These are phyloP conservation scores for Sebastes iracundus DNA, from an alignment of 2,797 vertebrate genomes.

Conservation along the genomic window DNA sequence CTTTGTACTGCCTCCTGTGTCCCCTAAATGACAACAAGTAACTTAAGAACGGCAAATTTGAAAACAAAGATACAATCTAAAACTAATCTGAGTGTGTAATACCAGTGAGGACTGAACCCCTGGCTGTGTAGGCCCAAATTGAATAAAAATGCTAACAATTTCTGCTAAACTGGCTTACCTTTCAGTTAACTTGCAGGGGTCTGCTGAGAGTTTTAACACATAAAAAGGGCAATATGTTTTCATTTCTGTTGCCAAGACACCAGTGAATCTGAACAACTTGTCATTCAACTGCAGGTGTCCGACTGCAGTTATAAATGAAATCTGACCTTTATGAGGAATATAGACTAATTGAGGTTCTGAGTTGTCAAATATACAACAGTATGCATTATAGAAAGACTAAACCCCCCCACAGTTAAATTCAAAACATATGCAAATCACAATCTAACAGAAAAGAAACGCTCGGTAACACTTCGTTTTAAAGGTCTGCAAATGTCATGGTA, in stretches of 20 bases:
- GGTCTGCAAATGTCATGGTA: no score
- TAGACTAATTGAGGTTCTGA: not conserved
- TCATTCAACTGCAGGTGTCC: not conserved
- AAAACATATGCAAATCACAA: not conserved
- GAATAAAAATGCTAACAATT: not conserved
- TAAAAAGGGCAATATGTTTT: not conserved
- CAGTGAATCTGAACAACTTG: not conserved
- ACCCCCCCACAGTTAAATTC: not conserved
- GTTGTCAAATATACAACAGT: not conserved
- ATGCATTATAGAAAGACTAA: not conserved
- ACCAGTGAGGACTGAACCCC: not conserved
- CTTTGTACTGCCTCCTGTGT: conserved; percentile 2
- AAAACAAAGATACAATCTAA: conserved; percentile 30
- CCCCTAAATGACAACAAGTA: conserved; percentile 19
- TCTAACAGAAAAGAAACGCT: not conserved
- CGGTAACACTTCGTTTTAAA: not conserved
- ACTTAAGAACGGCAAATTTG: not conserved
- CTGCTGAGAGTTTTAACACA: not conserved
- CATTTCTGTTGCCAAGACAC: not conserved
- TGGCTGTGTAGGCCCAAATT: not conserved
- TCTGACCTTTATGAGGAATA: not conserved
- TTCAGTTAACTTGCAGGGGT: not conserved
- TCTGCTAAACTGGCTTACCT: not conserved
- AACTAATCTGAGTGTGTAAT: conserved; percentile 13
- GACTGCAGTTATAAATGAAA: not conserved